Conservation (phyloP, 2,113 vertebrate genomes). For the Chionomys nivalis region DNA sequence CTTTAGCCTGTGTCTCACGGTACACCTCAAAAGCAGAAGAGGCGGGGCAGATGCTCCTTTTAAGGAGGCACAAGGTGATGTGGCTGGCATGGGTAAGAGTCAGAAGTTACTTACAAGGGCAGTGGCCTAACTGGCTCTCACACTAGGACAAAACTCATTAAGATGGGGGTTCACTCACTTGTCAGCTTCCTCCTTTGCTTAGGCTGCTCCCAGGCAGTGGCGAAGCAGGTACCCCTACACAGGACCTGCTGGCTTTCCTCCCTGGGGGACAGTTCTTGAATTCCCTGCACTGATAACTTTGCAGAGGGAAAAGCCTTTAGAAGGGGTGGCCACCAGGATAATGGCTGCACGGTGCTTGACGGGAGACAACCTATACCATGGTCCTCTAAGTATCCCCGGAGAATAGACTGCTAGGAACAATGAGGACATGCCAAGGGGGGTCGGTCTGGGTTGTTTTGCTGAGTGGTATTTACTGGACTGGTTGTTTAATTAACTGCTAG, state of each 20-base stretch:
- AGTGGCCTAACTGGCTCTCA: neutral
- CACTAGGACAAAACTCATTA: neutral
- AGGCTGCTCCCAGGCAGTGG: neutral
- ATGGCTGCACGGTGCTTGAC: neutral
- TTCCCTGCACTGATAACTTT: too few species aligned
- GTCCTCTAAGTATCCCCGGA: conserved; percentile 5
- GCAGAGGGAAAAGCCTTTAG: neutral
- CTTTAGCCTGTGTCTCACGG: neutral
- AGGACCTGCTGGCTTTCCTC: neutral
- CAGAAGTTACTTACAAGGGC: neutral
- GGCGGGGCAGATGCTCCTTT: neutral
- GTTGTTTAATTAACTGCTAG: conserved; percentile 67
- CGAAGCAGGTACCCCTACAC: neutral
- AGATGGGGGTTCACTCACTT: neutral
- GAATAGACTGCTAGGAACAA: neutral
- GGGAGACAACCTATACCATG: neutral
- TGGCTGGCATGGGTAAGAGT: neutral
- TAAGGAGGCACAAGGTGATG: neutral
- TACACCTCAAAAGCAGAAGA: neutral
- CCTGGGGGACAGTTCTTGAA: neutral
- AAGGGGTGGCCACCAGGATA: neutral
- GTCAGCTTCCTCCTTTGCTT: neutral
- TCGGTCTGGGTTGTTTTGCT: conserved; percentile 43
- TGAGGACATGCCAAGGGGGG: conserved; percentile 15
- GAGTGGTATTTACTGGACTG: conserved; percentile 42